A percentile compares a stretch with the other conserved stretches of the same genome.
These are phyloP conservation scores for Cyrtodaria siliqua DNA, from an alignment of 2,888 invertebrate genomes.

Conservation along the genomic window DNA sequence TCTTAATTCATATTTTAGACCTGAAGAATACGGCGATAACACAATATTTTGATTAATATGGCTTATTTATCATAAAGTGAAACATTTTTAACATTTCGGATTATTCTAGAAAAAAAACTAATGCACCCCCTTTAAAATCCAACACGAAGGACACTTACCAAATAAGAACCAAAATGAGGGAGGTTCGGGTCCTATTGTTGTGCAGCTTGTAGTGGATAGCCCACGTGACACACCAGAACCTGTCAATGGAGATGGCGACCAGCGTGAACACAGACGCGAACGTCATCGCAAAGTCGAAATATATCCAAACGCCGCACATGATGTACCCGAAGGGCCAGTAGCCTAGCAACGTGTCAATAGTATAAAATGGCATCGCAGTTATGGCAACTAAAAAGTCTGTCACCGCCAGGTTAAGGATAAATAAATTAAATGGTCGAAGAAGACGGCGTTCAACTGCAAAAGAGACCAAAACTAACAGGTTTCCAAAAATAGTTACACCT, in stretches of 20 bases:
- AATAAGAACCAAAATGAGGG: conserved; percentile 64
- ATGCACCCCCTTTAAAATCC: too few species aligned
- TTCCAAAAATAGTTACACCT: conserved; percentile 81
- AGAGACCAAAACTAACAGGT: conserved; percentile 82
- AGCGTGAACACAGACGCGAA: conserved; percentile 85
- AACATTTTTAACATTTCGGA: too few species aligned
- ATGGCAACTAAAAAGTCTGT: conserved; percentile 84
- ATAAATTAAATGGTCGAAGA: conserved; percentile 83
- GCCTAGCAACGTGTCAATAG: conserved; percentile 81
- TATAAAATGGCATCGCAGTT: conserved; percentile 84
- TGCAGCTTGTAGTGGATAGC: conserved; percentile 75
- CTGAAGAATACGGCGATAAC: too few species aligned
- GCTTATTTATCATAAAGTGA: too few species aligned
- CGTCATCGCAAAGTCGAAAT: conserved; percentile 85
- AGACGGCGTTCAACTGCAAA: conserved; percentile 80
- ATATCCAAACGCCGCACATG: conserved; percentile 85
- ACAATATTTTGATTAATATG: too few species aligned
- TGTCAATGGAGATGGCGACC: conserved; percentile 83
- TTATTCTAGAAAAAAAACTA: too few species aligned
- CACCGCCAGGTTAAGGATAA: conserved; percentile 74
- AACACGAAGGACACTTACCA: too few species aligned
- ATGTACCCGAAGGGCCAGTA: conserved; percentile 84
- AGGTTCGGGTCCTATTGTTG: conserved; percentile 71
- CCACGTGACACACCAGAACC: conserved; percentile 82
- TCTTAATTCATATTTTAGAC: too few species aligned